These are phyloP conservation scores for Labeo calbasu DNA, from an alignment of 2,797 vertebrate species.

Conservation along the genomic window DNA sequence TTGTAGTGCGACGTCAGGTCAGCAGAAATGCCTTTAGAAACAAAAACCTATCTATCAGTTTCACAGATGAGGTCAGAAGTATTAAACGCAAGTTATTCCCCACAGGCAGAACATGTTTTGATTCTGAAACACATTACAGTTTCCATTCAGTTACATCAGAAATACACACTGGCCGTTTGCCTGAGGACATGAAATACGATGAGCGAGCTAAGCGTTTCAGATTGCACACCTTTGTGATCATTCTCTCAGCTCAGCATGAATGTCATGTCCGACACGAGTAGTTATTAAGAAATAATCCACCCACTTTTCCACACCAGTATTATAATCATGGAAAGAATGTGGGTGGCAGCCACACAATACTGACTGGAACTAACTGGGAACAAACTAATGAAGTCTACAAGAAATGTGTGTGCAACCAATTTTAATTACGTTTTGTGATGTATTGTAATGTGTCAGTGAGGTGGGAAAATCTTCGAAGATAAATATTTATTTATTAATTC, in stretches of 20 bases:
- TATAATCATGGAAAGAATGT: constrained; percentile 60
- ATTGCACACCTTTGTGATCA: neutral
- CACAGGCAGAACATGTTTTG: neutral
- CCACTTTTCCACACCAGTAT: constrained; percentile 43
- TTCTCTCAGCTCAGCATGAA: neutral
- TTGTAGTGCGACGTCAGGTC: neutral
- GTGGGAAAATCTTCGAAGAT: too few relatives aligned
- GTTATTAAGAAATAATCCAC: constrained; percentile 46
- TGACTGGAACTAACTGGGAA: neutral
- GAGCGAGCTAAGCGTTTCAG: neutral
- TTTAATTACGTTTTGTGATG: neutral
- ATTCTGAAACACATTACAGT: neutral
- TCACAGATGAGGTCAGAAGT: neutral
- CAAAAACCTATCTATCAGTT: neutral
- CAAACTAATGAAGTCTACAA: neutral
- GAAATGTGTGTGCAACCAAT: neutral
- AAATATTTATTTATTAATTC: too few relatives aligned
- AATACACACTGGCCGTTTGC: neutral
- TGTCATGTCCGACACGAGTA: neutral
- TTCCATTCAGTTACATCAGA: neutral
- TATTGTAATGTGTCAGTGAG: neutral
- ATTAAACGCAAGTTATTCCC: constrained; percentile 12
- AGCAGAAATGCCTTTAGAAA: constrained; percentile 16
- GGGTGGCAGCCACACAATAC: neutral
- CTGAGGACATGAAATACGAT: neutral